Conservation (phyloP, 2,888 invertebrate species). For the Dicycla oo region DNA sequence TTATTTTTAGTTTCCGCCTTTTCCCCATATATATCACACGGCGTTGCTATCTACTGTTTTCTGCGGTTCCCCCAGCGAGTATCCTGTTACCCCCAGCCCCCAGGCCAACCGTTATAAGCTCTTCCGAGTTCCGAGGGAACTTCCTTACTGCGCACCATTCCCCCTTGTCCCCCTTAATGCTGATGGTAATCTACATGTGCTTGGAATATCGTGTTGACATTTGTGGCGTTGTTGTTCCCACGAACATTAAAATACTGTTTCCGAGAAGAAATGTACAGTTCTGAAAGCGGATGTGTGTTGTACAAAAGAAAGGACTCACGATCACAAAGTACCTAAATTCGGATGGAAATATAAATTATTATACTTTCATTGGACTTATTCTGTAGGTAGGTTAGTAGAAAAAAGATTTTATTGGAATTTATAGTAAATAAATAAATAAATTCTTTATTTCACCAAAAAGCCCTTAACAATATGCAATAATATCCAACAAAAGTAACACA, state of each 20-base stretch:
- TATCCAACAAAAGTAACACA: no score
- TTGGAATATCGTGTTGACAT: slow-evolving; percentile 45
- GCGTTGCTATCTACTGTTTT: slow-evolving; percentile 43
- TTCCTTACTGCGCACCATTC: slow-evolving; percentile 70
- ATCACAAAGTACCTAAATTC: neutral
- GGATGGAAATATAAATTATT: slow-evolving; percentile 6
- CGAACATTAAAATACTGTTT: slow-evolving; percentile 45
- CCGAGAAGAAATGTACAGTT: slow-evolving; percentile 40
- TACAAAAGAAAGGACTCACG: slow-evolving; percentile 29
- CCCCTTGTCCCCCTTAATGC: slow-evolving; percentile 57
- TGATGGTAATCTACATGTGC: slow-evolving; percentile 61
- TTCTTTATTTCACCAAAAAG: no score
- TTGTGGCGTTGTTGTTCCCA: slow-evolving; percentile 46
- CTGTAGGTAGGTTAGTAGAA: neutral
- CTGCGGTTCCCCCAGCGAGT: slow-evolving; percentile 48
- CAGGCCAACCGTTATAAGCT: slow-evolving; percentile 61
- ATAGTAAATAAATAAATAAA: no score
- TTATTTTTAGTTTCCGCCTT: slow-evolving; percentile 19
- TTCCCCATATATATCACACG: slow-evolving; percentile 24
- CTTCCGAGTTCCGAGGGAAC: slow-evolving; percentile 70
- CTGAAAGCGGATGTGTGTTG: slow-evolving; percentile 11
- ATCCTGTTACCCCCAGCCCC: slow-evolving; percentile 65
- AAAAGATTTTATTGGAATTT: slow-evolving; percentile 4
- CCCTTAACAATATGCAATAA: no score
- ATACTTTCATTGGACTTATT: neutral